Evolutionary conservation across 2,113 vertebrate genomes (phyloP).

Genomic region (Microcebus jonahi): DNA sequence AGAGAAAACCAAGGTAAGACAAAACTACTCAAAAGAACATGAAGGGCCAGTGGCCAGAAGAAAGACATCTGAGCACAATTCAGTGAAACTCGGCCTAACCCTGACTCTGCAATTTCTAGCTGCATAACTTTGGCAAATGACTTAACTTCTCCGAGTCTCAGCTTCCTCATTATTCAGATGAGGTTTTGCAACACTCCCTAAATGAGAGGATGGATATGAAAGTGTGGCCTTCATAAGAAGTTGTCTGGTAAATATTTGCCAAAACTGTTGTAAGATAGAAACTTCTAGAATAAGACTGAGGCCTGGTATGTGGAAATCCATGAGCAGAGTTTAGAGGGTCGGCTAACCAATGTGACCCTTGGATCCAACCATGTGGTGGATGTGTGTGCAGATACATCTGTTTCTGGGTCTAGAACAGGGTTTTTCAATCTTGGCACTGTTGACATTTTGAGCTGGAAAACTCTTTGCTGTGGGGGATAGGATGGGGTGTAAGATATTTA

Average conservation of each 20-base stretch:
- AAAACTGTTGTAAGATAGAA: not conserved
- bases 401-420: too few relatives aligned
- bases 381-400: not conserved
- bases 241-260: not conserved
- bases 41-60: not conserved
- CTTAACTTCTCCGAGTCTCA: slow-evolving; percentile 48
- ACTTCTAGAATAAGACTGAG: not conserved
- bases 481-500: not conserved
- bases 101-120: slow-evolving; percentile 54
- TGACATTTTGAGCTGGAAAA: not conserved
- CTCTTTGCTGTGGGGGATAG: not conserved
- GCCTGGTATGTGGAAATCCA: not conserved
- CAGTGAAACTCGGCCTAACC: not conserved
- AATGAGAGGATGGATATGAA: slow-evolving; percentile 32
- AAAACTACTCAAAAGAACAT: not conserved
- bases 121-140: slow-evolving; percentile 5
- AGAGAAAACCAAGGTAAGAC: not conserved
- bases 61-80: slow-evolving; percentile 18
- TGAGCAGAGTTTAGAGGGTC: not conserved
- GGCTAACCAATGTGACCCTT: not conserved
- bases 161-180: slow-evolving; percentile 61
- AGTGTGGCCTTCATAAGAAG: not conserved
- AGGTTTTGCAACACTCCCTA: slow-evolving; percentile 52
- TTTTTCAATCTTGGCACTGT: not conserved
- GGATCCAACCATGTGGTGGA: not conserved